A percentile compares a stretch with the other conserved stretches of the same genome.
Evolutionary conservation across 2,113 vertebrate genomes (phyloP).

Genomic region (Bagarius yarrelli): DNA sequence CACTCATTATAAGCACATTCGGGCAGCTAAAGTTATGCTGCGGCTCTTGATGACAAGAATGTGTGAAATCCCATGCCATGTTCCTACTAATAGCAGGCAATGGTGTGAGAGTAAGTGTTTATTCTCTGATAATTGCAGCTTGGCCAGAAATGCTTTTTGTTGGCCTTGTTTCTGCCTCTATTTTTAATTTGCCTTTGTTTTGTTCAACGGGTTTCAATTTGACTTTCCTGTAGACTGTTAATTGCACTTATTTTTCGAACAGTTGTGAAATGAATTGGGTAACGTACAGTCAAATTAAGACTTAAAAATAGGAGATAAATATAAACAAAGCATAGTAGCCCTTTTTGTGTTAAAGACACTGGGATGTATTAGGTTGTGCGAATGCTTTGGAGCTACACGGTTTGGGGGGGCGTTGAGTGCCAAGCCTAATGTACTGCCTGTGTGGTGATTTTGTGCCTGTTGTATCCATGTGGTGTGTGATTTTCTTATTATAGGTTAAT

Average conservation of each 20-base stretch:
- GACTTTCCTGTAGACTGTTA: slow-evolving; percentile 7
- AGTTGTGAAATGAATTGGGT: background rate
- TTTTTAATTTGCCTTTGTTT: slow-evolving; percentile 26
- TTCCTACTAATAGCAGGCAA: slow-evolving; percentile 37
- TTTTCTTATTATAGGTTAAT: too few relatives aligned
- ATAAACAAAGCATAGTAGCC: background rate
- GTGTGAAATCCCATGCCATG: slow-evolving; percentile 37
- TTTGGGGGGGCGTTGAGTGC: background rate
- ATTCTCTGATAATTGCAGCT: slow-evolving; percentile 38
- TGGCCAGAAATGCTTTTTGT: slow-evolving; percentile 26
- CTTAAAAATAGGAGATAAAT: background rate
- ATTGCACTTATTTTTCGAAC: slow-evolving; percentile 14
- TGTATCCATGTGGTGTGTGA: background rate
- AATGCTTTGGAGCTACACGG: background rate
- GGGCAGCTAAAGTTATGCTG: slow-evolving; percentile 16
- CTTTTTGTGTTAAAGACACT: background rate
- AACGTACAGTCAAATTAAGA: background rate
- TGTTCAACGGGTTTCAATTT: slow-evolving; percentile 25
- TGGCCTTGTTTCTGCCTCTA: slow-evolving; percentile 25
- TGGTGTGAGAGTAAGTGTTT: slow-evolving; percentile 41
- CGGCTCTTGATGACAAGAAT: slow-evolving; percentile 27
- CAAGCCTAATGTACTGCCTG: background rate
- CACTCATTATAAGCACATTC: slow-evolving; percentile 21
- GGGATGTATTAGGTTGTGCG: background rate
- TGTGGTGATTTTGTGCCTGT: background rate